Conservation (phyloP, 2,113 vertebrate species). For the Sminthopsis crassicaudata region DNA sequence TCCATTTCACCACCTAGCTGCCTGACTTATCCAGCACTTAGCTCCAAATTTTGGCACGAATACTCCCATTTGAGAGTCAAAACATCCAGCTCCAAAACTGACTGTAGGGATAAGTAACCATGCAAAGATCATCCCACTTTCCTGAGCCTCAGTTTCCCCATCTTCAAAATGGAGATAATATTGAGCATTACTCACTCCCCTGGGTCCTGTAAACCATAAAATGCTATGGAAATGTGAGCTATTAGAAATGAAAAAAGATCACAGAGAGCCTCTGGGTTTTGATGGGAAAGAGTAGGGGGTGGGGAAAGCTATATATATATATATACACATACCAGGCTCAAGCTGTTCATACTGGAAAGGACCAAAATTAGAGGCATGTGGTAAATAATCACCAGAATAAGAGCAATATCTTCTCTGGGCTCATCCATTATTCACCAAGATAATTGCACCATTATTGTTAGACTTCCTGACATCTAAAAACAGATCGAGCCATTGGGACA, state of each 20-base stretch:
- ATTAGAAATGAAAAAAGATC: neutral
- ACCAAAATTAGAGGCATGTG: conserved; percentile 71
- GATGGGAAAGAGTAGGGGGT: too few relatives aligned
- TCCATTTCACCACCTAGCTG: neutral
- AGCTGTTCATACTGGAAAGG: conserved; percentile 43
- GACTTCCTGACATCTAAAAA: conserved; percentile 81
- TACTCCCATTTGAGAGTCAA: neutral
- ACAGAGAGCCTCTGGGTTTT: neutral
- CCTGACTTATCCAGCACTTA: neutral
- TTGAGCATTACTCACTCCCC: neutral
- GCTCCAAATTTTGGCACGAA: neutral
- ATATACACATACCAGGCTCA: neutral
- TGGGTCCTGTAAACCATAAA: neutral
- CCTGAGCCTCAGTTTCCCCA: neutral
- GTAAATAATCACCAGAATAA: conserved; percentile 80
- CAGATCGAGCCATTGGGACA: conserved; percentile 74
- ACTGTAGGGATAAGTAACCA: neutral
- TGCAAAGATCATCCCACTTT: neutral
- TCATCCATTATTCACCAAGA: conserved; percentile 86
- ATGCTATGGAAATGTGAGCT: neutral
- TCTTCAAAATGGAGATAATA: neutral
- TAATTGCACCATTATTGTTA: conserved; percentile 69
- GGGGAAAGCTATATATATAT: neutral
- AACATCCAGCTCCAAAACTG: neutral
- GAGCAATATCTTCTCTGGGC: conserved; percentile 72